Conservation (phyloP, 1,140 invertebrate species). For the Cyphomyrmex costatus region DNA sequence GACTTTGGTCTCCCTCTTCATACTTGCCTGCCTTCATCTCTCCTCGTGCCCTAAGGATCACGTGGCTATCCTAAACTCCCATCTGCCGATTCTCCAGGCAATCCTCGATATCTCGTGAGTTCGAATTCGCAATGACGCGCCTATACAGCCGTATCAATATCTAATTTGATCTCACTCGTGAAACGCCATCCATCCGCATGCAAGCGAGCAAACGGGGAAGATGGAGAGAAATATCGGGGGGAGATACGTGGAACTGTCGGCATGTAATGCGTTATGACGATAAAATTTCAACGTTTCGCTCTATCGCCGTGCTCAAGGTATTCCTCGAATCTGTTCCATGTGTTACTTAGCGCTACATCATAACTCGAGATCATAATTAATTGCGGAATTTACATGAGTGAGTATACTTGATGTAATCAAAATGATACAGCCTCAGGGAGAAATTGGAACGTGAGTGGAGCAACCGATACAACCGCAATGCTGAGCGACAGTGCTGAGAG, state of each 20-base stretch:
- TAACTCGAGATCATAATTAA: conserved; percentile 49
- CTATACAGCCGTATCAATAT: conserved; percentile 76
- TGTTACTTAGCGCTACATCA: conserved; percentile 24
- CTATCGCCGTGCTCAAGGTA: background rate
- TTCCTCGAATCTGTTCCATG: conserved; percentile 12
- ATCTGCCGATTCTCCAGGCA: conserved; percentile 70
- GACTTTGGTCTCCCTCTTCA: conserved; percentile 69
- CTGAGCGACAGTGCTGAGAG: conserved; percentile 10
- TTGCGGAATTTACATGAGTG: conserved; percentile 33
- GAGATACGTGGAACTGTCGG: background rate
- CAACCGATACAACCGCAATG: background rate
- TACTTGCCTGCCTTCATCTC: conserved; percentile 76
- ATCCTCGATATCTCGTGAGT: conserved; percentile 81
- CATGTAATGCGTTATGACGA: conserved; percentile 21
- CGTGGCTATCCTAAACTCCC: conserved; percentile 68
- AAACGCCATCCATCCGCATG: background rate
- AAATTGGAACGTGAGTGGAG: background rate
- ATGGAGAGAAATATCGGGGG: background rate
- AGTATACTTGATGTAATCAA: conserved; percentile 49
- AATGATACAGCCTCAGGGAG: conserved; percentile 36
- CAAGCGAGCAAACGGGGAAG: background rate
- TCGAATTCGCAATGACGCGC: conserved; percentile 78
- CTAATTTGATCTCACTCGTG: conserved; percentile 78
- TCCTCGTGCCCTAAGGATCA: conserved; percentile 73
- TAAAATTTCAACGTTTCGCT: conserved; percentile 40